Conservation (phyloP, 2,113 vertebrate genomes). For the Ptilorrhoa leucosticta region DNA sequence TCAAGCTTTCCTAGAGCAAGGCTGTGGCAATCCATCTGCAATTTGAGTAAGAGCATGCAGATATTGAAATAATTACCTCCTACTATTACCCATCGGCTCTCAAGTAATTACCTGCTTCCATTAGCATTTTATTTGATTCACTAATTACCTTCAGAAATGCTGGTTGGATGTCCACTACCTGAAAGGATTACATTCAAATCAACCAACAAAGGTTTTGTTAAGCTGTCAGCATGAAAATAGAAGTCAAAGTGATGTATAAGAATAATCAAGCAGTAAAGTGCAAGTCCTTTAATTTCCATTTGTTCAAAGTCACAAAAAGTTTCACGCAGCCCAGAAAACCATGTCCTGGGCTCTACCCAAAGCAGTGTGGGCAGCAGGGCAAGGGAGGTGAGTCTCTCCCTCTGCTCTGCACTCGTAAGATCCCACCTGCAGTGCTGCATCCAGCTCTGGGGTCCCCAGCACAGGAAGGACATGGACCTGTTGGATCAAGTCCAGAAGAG, state of each 20-base stretch:
- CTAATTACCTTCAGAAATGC: not conserved
- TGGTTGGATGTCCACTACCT: slow-evolving; percentile 9
- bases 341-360: not conserved
- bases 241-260: not conserved
- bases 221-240: not conserved
- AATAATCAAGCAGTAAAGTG: not conserved
- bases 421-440: not conserved
- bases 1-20: not conserved
- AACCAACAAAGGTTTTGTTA: not conserved
- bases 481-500: not conserved
- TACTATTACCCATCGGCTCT: not conserved
- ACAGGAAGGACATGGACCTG: not conserved
- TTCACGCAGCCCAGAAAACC: not conserved
- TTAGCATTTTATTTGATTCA: slow-evolving; percentile 26
- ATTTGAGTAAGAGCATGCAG: slow-evolving; percentile 1
- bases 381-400: not conserved
- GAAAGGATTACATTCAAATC: slow-evolving; percentile 32
- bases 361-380: fast-evolving
- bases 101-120: slow-evolving; percentile 28
- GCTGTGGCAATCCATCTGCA: not conserved
- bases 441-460: not conserved
- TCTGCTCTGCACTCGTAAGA: not conserved
- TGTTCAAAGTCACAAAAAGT: not conserved
- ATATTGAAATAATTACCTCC: slow-evolving; percentile 30
- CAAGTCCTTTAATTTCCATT: not conserved